Percentiles rank a stretch among this genome's conserved stretches.
Conservation (phyloP, 2,797 vertebrate species). For the Podargus strigoides region DNA sequence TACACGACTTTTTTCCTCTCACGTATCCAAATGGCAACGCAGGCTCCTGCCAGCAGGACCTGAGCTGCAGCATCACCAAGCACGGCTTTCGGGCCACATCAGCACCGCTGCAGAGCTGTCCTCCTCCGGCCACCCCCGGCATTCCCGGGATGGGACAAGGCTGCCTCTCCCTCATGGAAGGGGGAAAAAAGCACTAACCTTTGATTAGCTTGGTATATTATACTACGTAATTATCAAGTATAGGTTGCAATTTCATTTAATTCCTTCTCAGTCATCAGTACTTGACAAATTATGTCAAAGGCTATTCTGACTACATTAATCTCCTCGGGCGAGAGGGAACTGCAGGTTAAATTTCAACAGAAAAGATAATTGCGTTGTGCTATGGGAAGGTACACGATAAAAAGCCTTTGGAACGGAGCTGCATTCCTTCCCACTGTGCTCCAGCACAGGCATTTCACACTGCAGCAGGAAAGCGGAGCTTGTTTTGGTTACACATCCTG, state of each 20-base stretch:
- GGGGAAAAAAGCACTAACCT: not conserved
- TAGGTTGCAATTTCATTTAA: not conserved
- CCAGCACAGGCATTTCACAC: not conserved
- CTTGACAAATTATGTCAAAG: not conserved
- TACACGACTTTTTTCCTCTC: not conserved
- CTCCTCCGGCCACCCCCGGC: not conserved
- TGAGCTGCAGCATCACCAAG: not conserved
- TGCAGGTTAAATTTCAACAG: conserved; percentile 37
- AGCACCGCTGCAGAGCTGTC: not conserved
- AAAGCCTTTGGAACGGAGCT: not conserved
- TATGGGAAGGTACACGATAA: not conserved
- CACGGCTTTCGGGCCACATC: not conserved
- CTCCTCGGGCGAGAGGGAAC: not conserved
- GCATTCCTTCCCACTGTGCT: not conserved
- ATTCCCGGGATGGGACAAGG: not conserved
- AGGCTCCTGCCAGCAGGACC: not conserved
- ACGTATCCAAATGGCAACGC: fast-evolving
- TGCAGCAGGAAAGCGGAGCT: not conserved
- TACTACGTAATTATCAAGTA: not conserved
- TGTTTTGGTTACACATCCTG: not conserved
- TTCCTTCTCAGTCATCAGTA: not conserved
- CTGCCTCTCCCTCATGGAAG: not conserved
- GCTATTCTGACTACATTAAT: not conserved
- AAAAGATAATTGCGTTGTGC: not conserved
- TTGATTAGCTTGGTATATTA: not conserved